A percentile compares a stretch with the other conserved stretches of the same genome.
Conservation (phyloP, 2,113 vertebrate species). For the Aramus guarauna region DNA sequence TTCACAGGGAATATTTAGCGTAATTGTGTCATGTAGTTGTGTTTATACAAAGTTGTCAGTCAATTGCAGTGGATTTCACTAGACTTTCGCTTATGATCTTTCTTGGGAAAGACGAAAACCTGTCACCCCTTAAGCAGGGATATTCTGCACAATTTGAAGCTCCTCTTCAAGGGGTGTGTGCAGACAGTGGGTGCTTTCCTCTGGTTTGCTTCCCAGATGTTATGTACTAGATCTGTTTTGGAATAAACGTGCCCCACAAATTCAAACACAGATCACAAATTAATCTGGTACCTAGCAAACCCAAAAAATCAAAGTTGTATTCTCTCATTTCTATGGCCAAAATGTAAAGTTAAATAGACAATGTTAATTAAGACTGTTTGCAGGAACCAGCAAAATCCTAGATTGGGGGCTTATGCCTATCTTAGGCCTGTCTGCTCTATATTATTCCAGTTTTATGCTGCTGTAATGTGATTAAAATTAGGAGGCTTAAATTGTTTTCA, state of each 20-base stretch:
- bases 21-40: background rate
- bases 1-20: background rate
- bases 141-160: background rate
- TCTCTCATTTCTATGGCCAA: background rate
- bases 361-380: background rate
- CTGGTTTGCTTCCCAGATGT: background rate
- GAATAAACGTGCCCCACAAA: background rate
- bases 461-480: background rate
- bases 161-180: background rate
- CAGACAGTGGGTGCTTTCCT: background rate
- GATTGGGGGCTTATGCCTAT: background rate
- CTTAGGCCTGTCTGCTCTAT: background rate
- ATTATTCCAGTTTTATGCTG: background rate
- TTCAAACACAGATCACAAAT: background rate
- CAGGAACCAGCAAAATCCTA: background rate
- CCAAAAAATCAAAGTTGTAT: background rate
- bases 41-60: background rate
- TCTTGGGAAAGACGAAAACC: background rate
- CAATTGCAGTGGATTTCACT: background rate
- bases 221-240: background rate
- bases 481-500: background rate
- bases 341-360: background rate
- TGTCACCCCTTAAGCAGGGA: background rate
- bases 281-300: background rate
- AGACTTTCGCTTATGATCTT: background rate